Base-by-base conservation (phyloP, 1,140 invertebrate genomes). In the Cotesia chilonis region DNA sequence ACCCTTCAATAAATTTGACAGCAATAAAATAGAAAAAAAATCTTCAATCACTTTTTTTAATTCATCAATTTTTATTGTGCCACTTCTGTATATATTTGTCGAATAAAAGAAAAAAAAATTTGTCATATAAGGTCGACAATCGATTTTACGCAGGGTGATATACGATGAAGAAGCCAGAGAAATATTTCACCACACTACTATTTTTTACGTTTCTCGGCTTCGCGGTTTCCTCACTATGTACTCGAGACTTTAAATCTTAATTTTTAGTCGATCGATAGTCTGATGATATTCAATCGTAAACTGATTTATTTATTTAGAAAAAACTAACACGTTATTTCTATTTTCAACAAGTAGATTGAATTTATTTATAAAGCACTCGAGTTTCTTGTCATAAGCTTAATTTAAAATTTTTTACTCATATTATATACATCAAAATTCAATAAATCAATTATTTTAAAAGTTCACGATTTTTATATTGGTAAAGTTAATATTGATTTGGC, bases 161-260 rank as follows among this genome's bases (percentile, higher is more conserved):
- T 78, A 78, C 80, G 78, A 77, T 77, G 12, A 80, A 77, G 84
- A 86, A 86, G 84, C 84, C 84, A 82, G 75, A 86, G 78, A 84
- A 86, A 84, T 84, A 77, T 80, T 47, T 76, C 79, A 85, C 83
- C 83, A 77, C 83, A 84, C 83, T 79, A 83, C 84, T 83, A 85
- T 84, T 82, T 83, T 78, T 75, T 79, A 70, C 75, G 74, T 80
- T 81, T 83, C 79, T 80, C 76, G 73, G 75, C 82, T 80, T 80
- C 77, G 79, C 68, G 72, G 66, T 72, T 75, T 76, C 75, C 75
- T 78, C 75, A 41, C 17, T 10, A 47, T 47, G 10, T 10, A 47
- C 5, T 6, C 6, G 6, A 47, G 6, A 47, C 9, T 36, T 52
- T 28, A 20, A 68, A 10, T n/a, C 10, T 68, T 55, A n/a, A 12